phyloP scores from a whole-genome alignment of 30 jellyfish, hydroid and myxozoan species.

The Chrysaora quinquecirrha region DNA sequence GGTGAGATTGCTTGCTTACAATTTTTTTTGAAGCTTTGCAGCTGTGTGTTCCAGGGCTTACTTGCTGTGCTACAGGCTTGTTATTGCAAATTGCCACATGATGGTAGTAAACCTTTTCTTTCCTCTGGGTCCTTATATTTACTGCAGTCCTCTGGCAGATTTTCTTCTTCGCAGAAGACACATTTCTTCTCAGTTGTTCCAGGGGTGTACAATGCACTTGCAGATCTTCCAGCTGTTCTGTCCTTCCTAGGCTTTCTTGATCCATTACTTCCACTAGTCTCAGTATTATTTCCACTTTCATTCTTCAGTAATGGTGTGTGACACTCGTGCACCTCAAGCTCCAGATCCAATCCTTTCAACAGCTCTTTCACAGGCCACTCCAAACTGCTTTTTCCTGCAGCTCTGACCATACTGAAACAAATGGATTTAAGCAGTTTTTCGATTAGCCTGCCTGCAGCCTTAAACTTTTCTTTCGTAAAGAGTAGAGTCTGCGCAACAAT shows the following conservation, averaged over 20 bases:
- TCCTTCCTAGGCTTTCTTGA: not conserved
- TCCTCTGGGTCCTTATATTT: not conserved
- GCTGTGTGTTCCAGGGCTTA: not conserved
- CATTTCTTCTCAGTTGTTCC: not conserved
- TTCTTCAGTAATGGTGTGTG: not conserved
- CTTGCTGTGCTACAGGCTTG: constrained; percentile 2
- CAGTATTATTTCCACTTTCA: not conserved
- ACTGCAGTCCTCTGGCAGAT: not conserved
- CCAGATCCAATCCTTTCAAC: not conserved
- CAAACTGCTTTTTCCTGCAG: not conserved
- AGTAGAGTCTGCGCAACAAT: too few relatives aligned
- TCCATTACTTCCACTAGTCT: not conserved
- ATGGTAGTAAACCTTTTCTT: not conserved
- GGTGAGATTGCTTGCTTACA: not conserved
- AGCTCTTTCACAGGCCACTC: not conserved
- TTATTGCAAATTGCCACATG: constrained; percentile 1
- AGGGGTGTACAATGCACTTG: constrained; percentile 6
- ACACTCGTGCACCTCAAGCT: constrained; percentile 7
- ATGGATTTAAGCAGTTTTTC: constrained; percentile 9
- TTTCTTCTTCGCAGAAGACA: constrained; percentile 1
- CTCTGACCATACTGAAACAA: not conserved
- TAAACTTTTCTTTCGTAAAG: too few relatives aligned
- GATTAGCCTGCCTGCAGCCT: too few relatives aligned
- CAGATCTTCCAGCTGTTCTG: not conserved
- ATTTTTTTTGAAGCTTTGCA: too few relatives aligned